A percentile compares a stretch with the other conserved stretches of the same genome.
phyloP scores from a whole-genome alignment of 2,797 vertebrate genomes.

The Agapornis canus region DNA sequence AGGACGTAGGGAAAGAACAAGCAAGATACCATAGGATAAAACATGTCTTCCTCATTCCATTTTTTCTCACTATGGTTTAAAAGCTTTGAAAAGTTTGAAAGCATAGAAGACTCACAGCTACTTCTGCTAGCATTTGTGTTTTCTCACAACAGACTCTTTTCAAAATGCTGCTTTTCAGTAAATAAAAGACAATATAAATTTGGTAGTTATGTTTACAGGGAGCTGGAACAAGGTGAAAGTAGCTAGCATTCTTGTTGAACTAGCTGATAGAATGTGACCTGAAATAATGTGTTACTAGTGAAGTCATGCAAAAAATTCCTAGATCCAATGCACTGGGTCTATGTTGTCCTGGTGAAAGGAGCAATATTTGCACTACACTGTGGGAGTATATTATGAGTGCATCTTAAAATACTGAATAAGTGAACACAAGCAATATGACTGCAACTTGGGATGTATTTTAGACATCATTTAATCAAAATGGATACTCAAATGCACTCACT shows the following conservation, averaged over 20 bases:
- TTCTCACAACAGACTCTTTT: not conserved
- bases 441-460: not conserved
- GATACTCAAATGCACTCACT: not conserved
- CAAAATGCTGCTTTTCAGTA: slow-evolving; percentile 37
- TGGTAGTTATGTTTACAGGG: slow-evolving; percentile 33
- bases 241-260: slow-evolving; percentile 23
- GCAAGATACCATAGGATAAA: not conserved
- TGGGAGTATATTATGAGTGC: not conserved
- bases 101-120: not conserved
- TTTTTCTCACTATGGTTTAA: not conserved
- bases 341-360: not conserved
- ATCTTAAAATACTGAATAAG: not conserved
- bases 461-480: not conserved
- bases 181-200: slow-evolving; percentile 35
- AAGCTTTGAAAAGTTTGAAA: not conserved
- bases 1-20: not conserved
- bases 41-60: not conserved
- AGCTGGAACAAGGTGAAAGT: slow-evolving; percentile 54
- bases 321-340: not conserved
- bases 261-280: slow-evolving; percentile 49
- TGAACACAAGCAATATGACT: not conserved
- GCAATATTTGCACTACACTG: not conserved
- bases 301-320: slow-evolving; percentile 56
- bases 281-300: slow-evolving; percentile 46
- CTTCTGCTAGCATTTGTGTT: not conserved